Evolutionary conservation across 2,113 vertebrate species (phyloP).

Genomic region (Glaucomys volans): DNA sequence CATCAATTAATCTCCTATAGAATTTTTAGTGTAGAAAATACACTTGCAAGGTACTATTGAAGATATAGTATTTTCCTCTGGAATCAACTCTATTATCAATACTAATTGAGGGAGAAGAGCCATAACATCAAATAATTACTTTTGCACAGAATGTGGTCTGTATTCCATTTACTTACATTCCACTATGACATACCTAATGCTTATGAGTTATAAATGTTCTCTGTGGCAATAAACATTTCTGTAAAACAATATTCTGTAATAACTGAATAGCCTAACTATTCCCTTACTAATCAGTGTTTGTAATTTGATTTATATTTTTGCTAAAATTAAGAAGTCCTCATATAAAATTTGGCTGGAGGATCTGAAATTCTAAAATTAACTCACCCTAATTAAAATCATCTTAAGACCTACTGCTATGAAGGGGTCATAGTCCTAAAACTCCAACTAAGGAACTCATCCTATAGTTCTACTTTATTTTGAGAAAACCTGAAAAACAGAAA

Average conservation of each 20-base stretch:
- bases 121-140: neutral
- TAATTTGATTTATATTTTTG: neutral
- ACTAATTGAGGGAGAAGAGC: neutral
- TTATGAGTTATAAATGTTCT: neutral
- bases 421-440: neutral
- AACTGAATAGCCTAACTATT: neutral
- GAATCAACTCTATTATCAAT: neutral
- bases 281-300: neutral
- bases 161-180: neutral
- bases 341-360: constrained; percentile 15
- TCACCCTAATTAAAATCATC: neutral
- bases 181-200: neutral
- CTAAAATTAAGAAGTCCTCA: neutral
- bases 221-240: neutral
- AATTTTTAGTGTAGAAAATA: neutral
- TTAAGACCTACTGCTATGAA: neutral
- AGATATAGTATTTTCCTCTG: neutral
- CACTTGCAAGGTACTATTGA: neutral
- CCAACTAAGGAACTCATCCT: neutral
- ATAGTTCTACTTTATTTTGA: constrained; percentile 26
- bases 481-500: neutral
- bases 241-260: neutral
- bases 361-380: constrained; percentile 36
- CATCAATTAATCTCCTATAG: neutral
- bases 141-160: neutral